A percentile compares a stretch with the other conserved stretches of the same genome.
phyloP scores from a whole-genome alignment of 92 coral and sea anemone genomes.

The Phenganax marumi region DNA sequence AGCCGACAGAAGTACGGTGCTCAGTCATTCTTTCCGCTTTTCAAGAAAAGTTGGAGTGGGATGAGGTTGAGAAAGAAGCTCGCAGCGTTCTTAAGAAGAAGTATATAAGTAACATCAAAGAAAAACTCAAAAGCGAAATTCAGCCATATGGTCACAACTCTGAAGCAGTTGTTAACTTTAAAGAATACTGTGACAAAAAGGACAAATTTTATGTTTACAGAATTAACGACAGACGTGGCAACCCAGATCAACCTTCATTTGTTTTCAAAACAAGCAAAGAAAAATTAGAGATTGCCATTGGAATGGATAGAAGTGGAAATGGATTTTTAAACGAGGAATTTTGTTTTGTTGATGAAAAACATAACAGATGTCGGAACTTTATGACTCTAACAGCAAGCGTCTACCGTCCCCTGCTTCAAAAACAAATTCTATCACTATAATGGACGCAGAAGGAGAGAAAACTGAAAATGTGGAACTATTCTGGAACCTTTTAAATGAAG shows the following conservation, averaged over 20 bases:
- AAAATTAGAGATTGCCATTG: constrained; percentile 46
- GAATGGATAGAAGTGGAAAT: constrained; percentile 51
- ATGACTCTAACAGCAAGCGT: constrained; percentile 55
- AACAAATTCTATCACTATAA: constrained; percentile 45
- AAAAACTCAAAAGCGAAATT: constrained; percentile 49
- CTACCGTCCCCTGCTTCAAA: constrained; percentile 49
- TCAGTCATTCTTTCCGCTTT: constrained; percentile 41
- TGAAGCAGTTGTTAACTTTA: constrained; percentile 61
- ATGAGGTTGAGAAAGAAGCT: constrained; percentile 50
- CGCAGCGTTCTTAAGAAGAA: constrained; percentile 41
- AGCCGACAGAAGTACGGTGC: not conserved
- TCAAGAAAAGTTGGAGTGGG: constrained; percentile 57
- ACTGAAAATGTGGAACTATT: constrained; percentile 42
- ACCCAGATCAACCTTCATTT: constrained; percentile 61
- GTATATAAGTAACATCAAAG: constrained; percentile 53
- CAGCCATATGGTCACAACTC: constrained; percentile 68
- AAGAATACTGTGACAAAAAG: constrained; percentile 64
- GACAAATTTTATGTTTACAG: constrained; percentile 58
- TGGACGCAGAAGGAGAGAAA: constrained; percentile 45
- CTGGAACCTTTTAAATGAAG: constrained; percentile 53
- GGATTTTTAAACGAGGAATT: constrained; percentile 51
- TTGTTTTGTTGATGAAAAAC: constrained; percentile 68
- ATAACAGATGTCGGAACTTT: constrained; percentile 55
- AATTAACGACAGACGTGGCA: constrained; percentile 60
- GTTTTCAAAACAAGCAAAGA: constrained; percentile 61